Percentiles rank a stretch among this genome's conserved stretches.
Evolutionary conservation across 2,113 vertebrate genomes (phyloP).

Genomic region (Elephas maximus): DNA sequence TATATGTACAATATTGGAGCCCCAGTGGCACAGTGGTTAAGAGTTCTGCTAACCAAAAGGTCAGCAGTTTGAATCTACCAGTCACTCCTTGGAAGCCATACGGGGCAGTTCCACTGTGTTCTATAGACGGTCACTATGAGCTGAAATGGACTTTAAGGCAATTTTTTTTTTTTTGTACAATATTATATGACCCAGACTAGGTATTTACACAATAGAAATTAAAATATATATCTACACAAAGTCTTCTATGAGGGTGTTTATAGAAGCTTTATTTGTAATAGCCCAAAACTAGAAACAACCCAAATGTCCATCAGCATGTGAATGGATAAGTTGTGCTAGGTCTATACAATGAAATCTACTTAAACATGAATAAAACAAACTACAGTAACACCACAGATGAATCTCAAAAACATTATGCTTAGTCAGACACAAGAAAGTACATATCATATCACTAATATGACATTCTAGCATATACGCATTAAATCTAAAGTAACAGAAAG

Average conservation of each 20-base stretch:
- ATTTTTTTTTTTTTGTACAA: no score
- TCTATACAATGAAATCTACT: background rate
- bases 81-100: no score
- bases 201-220: background rate
- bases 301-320: background rate
- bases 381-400: background rate
- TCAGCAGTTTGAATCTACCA: no score
- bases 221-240: background rate
- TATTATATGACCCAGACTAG: background rate
- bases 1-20: background rate
- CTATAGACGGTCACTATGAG: no score
- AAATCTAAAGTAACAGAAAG: background rate
- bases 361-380: background rate
- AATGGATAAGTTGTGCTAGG: background rate
- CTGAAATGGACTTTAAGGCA: no score
- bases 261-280: background rate
- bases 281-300: background rate
- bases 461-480: background rate
- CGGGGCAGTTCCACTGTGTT: no score
- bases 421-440: background rate
- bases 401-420: conserved; percentile 21
- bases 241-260: background rate
- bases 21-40: no score
- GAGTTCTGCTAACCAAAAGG: no score
- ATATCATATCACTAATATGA: background rate